Evolutionary conservation across 53 echinoderm and acorn worm genomes (phyloP).

Genomic region (Crossaster papposus): DNA sequence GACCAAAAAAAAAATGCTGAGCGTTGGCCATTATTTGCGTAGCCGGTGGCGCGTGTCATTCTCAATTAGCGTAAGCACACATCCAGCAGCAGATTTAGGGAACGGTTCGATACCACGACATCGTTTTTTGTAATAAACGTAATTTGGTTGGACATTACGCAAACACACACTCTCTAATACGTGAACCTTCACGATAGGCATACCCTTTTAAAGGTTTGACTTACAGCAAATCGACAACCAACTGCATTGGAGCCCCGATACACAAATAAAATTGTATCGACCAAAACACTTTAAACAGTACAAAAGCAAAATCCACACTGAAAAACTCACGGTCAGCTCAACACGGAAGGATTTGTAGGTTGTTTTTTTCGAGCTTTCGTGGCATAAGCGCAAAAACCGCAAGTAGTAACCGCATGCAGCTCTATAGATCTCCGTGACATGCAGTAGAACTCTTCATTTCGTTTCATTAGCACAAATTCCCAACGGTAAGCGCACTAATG

Average conservation of each 20-base stretch:
- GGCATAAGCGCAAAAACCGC: background rate
- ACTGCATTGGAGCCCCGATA: too few relatives aligned
- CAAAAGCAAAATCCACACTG: too few relatives aligned
- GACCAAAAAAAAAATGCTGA: too few relatives aligned
- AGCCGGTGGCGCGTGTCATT: background rate
- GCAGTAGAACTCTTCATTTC: too few relatives aligned
- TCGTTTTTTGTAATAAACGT: background rate
- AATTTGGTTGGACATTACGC: background rate
- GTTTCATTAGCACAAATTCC: background rate
- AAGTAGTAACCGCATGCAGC: too few relatives aligned
- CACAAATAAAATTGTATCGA: too few relatives aligned
- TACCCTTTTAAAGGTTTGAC: background rate
- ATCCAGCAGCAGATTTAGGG: background rate
- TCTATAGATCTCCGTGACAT: too few relatives aligned
- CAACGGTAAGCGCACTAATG: background rate
- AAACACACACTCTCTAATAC: background rate
- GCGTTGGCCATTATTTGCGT: background rate
- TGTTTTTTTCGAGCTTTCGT: background rate
- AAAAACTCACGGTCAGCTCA: too few relatives aligned
- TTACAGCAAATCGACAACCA: too few relatives aligned
- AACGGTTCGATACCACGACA: background rate
- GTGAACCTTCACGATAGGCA: background rate
- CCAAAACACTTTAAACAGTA: too few relatives aligned
- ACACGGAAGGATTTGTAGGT: too few relatives aligned
- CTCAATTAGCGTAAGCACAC: background rate